These are phyloP conservation scores for Leptinotarsa rubiginosa DNA, from an alignment of 2,888 invertebrate species.

Conservation along the genomic window DNA sequence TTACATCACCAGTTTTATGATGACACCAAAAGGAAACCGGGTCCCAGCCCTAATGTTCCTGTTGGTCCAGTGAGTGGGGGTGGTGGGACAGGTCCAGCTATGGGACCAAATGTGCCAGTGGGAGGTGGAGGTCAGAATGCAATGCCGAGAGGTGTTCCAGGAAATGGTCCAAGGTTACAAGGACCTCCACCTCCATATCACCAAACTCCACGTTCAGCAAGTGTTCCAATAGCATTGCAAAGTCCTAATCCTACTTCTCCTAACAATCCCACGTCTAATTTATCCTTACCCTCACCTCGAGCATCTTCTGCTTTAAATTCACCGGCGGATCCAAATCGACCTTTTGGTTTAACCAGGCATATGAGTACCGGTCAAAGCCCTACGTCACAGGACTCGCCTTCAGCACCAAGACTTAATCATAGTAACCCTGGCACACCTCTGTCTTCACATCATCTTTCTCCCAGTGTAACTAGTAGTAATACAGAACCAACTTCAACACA, in stretches of 20 bases:
- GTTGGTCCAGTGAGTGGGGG: slow-evolving; percentile 54
- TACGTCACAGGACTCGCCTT: slow-evolving; percentile 74
- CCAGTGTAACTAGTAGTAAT: slow-evolving; percentile 68
- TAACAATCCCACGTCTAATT: slow-evolving; percentile 77
- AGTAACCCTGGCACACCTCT: slow-evolving; percentile 82
- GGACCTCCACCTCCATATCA: slow-evolving; percentile 85
- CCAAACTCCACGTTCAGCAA: slow-evolving; percentile 79
- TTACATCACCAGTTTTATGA: slow-evolving; percentile 89
- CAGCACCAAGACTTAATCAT: slow-evolving; percentile 69
- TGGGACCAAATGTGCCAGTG: slow-evolving; percentile 43
- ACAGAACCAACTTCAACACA: slow-evolving; percentile 64
- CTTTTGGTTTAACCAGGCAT: slow-evolving; percentile 68
- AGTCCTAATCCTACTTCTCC: slow-evolving; percentile 81
- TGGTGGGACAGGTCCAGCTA: slow-evolving; percentile 44
- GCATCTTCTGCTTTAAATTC: slow-evolving; percentile 78
- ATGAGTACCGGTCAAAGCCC: slow-evolving; percentile 73
- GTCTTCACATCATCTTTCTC: slow-evolving; percentile 71
- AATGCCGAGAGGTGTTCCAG: slow-evolving; percentile 59
- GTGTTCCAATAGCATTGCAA: slow-evolving; percentile 79
- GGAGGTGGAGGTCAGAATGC: slow-evolving; percentile 43
- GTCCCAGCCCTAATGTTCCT: slow-evolving; percentile 58
- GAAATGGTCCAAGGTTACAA: slow-evolving; percentile 70
- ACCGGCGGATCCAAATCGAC: slow-evolving; percentile 74
- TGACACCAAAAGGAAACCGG: slow-evolving; percentile 70
- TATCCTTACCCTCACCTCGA: slow-evolving; percentile 80